Evolutionary conservation across 2,888 invertebrate species (phyloP), one percentile per base, ranked within the genome.

Genomic region (Liopterus haemorrhoidalis): DNA sequence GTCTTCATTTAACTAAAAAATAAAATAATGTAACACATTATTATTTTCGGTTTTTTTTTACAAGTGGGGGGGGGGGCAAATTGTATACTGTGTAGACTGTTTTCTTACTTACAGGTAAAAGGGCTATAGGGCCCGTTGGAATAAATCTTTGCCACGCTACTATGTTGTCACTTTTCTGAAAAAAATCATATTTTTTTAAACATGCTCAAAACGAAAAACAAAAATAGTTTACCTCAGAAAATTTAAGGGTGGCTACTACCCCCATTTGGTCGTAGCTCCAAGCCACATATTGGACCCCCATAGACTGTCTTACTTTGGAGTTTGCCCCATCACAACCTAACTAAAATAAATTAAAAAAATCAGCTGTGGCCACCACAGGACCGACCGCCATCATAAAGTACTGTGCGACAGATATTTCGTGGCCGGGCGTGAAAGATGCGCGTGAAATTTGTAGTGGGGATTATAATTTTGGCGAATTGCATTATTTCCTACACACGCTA

Each of bases 61-160:
- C n/a, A n/a, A n/a, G n/a, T n/a, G n/a, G n/a, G n/a, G n/a, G n/a
- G n/a, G n/a, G n/a, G n/a, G n/a, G n/a, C n/a, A n/a, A n/a, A n/a
- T n/a, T n/a, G n/a, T n/a, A n/a, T n/a, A n/a, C n/a, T n/a, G n/a
- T n/a, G n/a, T n/a, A n/a, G n/a, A n/a, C n/a, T n/a, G n/a, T n/a
- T n/a, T n/a, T n/a, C n/a, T 15, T 15, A 66, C 68, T 69, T 69
- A 81, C 78, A 5, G 97, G 99, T 40, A 99, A 70, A 16, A 97
- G 64, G 3, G 97, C 97, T 16, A 99, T 75, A 0, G 96, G 94
- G 1, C 97, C 97, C 2, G 79, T 81, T 0, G 93, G 89, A 49
- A 95, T 70, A 70, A 96, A 96, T 52, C 95, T 76, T 67, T 99
- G 97, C 96, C 96, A 99, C 0, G 96, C 97, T 2, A 88, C 85